Base-by-base conservation (phyloP, 2,797 vertebrate species). In the Otolemur crassicaudatus region DNA sequence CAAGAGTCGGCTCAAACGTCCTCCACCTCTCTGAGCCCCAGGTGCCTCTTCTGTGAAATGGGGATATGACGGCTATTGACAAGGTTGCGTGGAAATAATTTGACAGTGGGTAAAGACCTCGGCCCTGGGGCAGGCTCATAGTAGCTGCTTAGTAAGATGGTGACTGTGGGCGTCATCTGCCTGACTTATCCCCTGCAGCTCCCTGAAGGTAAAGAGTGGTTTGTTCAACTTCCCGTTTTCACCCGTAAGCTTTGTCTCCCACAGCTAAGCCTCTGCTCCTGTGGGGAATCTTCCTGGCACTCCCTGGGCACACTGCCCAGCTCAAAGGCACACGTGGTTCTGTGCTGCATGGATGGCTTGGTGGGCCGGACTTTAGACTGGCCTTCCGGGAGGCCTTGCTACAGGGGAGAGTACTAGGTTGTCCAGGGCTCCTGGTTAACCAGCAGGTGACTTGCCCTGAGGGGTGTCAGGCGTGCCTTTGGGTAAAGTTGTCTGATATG, bases 311-410 rank as follows among this genome's bases (percentile, higher is more conserved):
- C 8, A 37, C 23, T 2, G 2, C 31, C 53, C 1, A 1, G 37
- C 69, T 61, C 93, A 69, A 27, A 73, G 67, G 58, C 40, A 8
- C 0, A 12, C 8, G 14, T 34, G 86, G 27, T 43, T 86, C 8
- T 13, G 31, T 56, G 53, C 37, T 29, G 60, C 72, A 46, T 61
- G 72, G 81, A n/a, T 72, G 83, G 37, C 29, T 9, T 60, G 58
- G 27, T 31, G 29, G 61, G 8, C 34, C 0, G 5, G 29, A 23
- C 56, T 16, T 53, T 31, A 14, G 60, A 43, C 22, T 0, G 1
- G 63, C 16, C 70, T 72, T 92, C 60, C 40, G 34, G 19, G 43
- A 65, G 53, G 69, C n/a, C 22, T 43, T 25, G 23, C 93, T 63
- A 7, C 8, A 8, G 76, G 27, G 34, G 70, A 61, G 81, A 65